phyloP scores from a whole-genome alignment of 2,113 vertebrate species.

The Laticauda laticaudata region DNA sequence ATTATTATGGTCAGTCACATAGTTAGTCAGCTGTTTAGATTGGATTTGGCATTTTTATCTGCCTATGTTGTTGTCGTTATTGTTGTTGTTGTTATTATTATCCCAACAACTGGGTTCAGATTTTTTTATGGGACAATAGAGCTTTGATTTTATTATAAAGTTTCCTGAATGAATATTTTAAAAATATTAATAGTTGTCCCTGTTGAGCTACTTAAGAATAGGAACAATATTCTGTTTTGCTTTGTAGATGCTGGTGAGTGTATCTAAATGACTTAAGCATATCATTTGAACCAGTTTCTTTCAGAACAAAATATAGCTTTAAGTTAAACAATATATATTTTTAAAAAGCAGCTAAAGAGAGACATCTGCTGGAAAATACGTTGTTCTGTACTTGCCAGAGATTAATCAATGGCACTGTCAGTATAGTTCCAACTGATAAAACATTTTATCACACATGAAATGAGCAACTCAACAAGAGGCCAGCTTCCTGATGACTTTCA shows the following conservation, averaged over 20 bases:
- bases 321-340: not conserved
- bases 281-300: not conserved
- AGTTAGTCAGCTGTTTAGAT: too few relatives aligned
- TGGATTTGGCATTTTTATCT: too few relatives aligned
- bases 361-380: conserved; percentile 55
- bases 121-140: not conserved
- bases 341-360: conserved; percentile 48
- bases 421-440: not conserved
- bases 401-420: not conserved
- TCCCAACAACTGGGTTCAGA: not conserved
- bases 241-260: not conserved
- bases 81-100: fast-evolving
- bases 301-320: not conserved
- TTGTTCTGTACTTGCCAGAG: not conserved
- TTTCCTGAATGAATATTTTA: not conserved
- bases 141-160: not conserved
- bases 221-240: not conserved
- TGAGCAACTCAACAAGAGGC: not conserved
- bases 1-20: not conserved
- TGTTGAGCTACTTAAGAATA: not conserved
- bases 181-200: not conserved
- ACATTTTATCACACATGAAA: not conserved
- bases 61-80: not conserved
- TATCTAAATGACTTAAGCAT: not conserved
- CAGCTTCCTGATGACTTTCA: not conserved